Base-by-base conservation (phyloP, 2,113 vertebrate species). In the Haemorhous mexicanus region DNA sequence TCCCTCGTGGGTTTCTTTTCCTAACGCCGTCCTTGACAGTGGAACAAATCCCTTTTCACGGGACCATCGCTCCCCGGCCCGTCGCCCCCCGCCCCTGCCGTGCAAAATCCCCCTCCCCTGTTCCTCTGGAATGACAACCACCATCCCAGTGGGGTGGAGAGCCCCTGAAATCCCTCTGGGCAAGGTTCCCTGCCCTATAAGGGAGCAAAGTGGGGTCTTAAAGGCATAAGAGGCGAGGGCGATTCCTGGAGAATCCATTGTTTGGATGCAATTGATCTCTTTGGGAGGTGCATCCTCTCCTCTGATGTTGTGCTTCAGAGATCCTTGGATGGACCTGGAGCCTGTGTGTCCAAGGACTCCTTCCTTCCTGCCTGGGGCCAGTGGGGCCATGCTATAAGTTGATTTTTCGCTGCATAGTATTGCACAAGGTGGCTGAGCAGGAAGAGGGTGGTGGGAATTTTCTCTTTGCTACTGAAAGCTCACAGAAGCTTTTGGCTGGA, bases 41-140 rank as follows among this genome's bases (percentile, higher is more conserved):
- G 94, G 97, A 98, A 98, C 97, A 97, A 98, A 98, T 98, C 97
- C 96, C 89, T 95, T 97, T 98, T 97, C 96, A 96, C 59, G n/a
- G 75, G 70, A 92, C 93, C 89, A 78, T 94, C 83, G 19, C 82
- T 91, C 66, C 70, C 41, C 59, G 10, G 84, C 81, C 87, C 69
- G 50, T 76, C 87, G 69, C 87, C 81, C 89, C 74, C 68, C 21
- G 1, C 87, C 86, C 89, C 89, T 4, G 7, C 84, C 15, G 24
- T 93, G 90, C 74, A 87, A 90, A 96, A 82, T 77, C 58, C 83
- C 52, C 82, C 91, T 84, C 52, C 68, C 62, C 87, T 93, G 77
- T 56, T 87, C 87, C 84, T 87, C 77, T 93, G 87, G 90, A 96
- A 96, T 93, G 94, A 91, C 74, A 91, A 26, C 87, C 95, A 82